Evolutionary conservation across 2,113 vertebrate genomes (phyloP).

Genomic region (Gila orcuttii): DNA sequence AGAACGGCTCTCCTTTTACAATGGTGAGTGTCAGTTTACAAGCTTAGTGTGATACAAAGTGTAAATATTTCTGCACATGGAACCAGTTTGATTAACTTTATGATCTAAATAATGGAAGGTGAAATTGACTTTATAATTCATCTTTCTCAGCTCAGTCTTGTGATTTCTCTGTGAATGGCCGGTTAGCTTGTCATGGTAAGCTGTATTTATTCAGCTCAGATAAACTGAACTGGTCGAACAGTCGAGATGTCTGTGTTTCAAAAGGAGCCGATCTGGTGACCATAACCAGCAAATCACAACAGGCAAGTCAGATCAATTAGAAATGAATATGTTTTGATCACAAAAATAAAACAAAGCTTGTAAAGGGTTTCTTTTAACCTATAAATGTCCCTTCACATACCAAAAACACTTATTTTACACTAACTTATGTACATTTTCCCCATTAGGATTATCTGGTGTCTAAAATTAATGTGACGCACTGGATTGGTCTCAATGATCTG

Average conservation of each 20-base stretch:
- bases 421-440: neutral
- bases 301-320: too few relatives aligned
- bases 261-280: too few relatives aligned
- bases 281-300: too few relatives aligned
- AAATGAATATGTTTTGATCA: too few relatives aligned
- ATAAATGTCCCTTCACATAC: too few relatives aligned
- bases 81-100: neutral
- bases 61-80: neutral
- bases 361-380: too few relatives aligned
- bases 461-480: neutral
- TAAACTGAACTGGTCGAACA: slow-evolving; percentile 35
- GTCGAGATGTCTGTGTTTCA: slow-evolving; percentile 38
- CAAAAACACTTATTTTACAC: too few relatives aligned
- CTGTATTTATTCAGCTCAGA: slow-evolving; percentile 48
- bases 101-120: neutral
- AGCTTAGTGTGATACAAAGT: too few relatives aligned
- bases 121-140: neutral
- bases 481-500: slow-evolving; percentile 44
- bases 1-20: too few relatives aligned
- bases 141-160: neutral
- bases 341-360: too few relatives aligned
- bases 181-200: neutral
- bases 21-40: too few relatives aligned
- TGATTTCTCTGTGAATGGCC: neutral
- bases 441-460: slow-evolving; percentile 6